Conservation (phyloP, 2,113 vertebrate species). For the Melanotaenia duboulayi region DNA sequence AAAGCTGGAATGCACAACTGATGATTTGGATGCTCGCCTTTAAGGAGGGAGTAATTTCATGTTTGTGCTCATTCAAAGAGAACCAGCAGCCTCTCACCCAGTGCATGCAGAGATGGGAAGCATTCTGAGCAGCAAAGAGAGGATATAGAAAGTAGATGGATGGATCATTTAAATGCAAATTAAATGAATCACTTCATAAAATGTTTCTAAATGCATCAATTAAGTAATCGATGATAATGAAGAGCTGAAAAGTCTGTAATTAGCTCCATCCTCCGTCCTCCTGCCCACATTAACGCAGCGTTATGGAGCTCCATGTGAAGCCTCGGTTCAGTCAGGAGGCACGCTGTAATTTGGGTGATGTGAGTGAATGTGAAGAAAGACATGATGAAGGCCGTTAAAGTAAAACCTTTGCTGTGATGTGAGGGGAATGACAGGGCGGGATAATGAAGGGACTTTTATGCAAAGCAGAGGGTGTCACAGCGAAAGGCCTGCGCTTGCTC, state of each 20-base stretch:
- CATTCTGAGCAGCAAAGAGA: neutral
- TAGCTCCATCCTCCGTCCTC: conserved; percentile 29
- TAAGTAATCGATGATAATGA: conserved; percentile 39
- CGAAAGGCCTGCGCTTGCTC: conserved; percentile 29
- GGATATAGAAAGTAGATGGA: conserved; percentile 1
- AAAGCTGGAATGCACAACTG: neutral
- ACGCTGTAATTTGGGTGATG: neutral
- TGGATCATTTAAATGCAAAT: conserved; percentile 43
- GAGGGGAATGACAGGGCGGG: conserved; percentile 49
- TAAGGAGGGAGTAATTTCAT: neutral
- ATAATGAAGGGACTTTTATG: conserved; percentile 66
- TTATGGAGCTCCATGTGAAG: conserved; percentile 26
- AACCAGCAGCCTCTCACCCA: conserved; percentile 12
- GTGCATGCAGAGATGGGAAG: conserved; percentile 45
- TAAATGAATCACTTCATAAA: conserved; percentile 34
- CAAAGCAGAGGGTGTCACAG: conserved; percentile 51
- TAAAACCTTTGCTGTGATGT: conserved; percentile 26
- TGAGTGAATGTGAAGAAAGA: conserved; percentile 24
- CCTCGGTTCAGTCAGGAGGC: conserved; percentile 9
- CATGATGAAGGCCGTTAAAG: conserved; percentile 24
- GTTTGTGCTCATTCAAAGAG: conserved; percentile 4
- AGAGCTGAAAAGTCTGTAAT: conserved; percentile 38
- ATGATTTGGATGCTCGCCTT: conserved; percentile 2
- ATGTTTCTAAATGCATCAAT: conserved; percentile 50
- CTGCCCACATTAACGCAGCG: conserved; percentile 14